Base-by-base conservation (phyloP, 1,140 invertebrate genomes). In the Bombus turneri region DNA sequence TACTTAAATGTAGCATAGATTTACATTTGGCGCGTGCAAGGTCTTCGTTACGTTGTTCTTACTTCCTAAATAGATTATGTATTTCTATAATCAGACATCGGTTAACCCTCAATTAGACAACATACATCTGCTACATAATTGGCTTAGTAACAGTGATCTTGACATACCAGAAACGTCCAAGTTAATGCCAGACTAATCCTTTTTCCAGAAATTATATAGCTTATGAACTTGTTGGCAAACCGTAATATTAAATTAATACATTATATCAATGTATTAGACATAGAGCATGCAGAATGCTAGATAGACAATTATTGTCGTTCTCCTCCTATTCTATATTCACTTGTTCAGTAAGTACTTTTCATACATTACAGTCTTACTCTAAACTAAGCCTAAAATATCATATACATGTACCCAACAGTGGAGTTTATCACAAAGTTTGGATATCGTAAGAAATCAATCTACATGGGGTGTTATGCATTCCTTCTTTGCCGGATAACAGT, bases 401-500 rank as follows among this genome's bases (percentile, higher is more conserved):
- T 53, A 22, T 53, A 53, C 28, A 10, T 18, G 3, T 13, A 3
- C 4, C 5, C 34, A 5, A 69, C 13, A 64, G 8, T 34, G 34
- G 64, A 41, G 34, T 69, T 79, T 80, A 53, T 79, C 8, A 18
- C 25, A 12, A 73, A 80, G 77, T 86, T 77, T 39, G n/a, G n/a
- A 39, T 31, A 34, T 37, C n/a, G 59, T 62, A 89, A 89, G 87
- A 89, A 89, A 89, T 89, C 75, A 86, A 88, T 89, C 73, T 57
- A 57, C 53, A 66, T 39, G 31, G 22, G n/a, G 76, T 39, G 78
- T 79, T 78, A 80, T 88, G 80, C 62, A 72, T 78, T 79, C 62
- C 31, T 86, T 88, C 87, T 82, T 79, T 66, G 37, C 28, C 25
- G n/a, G 79, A 69, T 75, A 47, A 53, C 74, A 53, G 79, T 78